A percentile compares a stretch with the other conserved stretches of the same genome.
phyloP scores from a whole-genome alignment of 2,888 invertebrate genomes.

The Parelbella ahira region DNA sequence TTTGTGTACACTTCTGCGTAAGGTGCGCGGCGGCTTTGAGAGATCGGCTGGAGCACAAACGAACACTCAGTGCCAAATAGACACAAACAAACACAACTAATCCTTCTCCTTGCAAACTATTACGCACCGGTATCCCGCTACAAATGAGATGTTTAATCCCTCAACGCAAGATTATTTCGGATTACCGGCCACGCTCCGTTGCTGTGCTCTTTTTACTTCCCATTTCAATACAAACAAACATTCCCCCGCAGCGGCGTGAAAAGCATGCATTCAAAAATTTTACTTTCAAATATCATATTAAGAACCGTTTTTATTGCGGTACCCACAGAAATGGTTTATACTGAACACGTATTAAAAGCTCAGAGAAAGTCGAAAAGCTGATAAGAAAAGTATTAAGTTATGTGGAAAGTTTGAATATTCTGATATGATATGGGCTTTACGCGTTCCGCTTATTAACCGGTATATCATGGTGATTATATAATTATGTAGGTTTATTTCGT shows the following conservation, averaged over 20 bases:
- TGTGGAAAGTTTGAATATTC: conserved; percentile 9
- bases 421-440: conserved; percentile 3
- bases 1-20: conserved; percentile 58
- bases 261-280: conserved; percentile 37
- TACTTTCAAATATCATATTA: conserved; percentile 39
- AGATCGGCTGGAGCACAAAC: conserved; percentile 37
- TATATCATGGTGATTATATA: conserved; percentile 20
- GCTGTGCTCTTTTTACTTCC: conserved; percentile 52
- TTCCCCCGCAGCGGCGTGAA: conserved; percentile 37
- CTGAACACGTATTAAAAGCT: conserved; percentile 26
- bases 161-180: conserved; percentile 63
- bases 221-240: conserved; percentile 51
- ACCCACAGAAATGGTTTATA: conserved; percentile 12
- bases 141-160: conserved; percentile 67
- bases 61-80: conserved; percentile 50
- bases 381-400: conserved; percentile 48
- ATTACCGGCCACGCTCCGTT: conserved; percentile 64
- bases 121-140: conserved; percentile 61
- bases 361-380: conserved; percentile 54
- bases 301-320: conserved; percentile 28
- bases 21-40: conserved; percentile 49
- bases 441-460: not conserved
- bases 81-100: conserved; percentile 62
- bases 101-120: conserved; percentile 60
- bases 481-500: conserved; percentile 16